Base-by-base conservation (phyloP, 2,888 invertebrate species). In the Meiosimyza platycephala region DNA sequence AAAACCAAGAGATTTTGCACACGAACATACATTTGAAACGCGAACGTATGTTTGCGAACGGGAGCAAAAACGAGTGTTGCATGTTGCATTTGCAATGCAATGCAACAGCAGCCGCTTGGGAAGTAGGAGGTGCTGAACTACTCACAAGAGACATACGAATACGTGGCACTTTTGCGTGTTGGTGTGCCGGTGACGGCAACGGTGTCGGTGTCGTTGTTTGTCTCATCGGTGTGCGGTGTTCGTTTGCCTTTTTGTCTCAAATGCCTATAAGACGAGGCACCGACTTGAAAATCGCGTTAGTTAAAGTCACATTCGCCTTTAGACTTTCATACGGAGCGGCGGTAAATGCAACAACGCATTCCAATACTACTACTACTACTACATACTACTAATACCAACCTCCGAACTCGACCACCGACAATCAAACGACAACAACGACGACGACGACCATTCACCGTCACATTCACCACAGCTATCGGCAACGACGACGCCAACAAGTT, bases 301-400 rank as follows among this genome's bases (percentile, higher is more conserved):
- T 77, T 75, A 78, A 79, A 80, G 80, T 80, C 82, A 81, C 85
- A 85, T 84, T 85, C 85, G 84, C 80, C 75, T 78, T 82, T 83
- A 76, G 83, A 79, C 82, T 80, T 82, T 83, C 81, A 80, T 79
- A 79, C 81, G 79, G 82, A 81, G 79, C 80, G 80, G 84, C 80
- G 78, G 82, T 74, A 70, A 50, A 13, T 12, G 59, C 16, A 33
- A 52, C 66, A 40, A n/a, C 59, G 51, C 40, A 28, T 28, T 47
- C 47, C 47, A 68, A 15, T 9, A 50, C 48, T 48, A 65, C 12
- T 7, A 50, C 48, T 48, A 48, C 50, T n/a, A 48, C n/a, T 50
- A 33, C n/a, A 33, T 40, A 6, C 62, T 54, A 57, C 57, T 57
- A n/a, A 13, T 12, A 57, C 18, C 57, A 18, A 5, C 57, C 12